Evolutionary conservation across 92 coral and sea anemone species (phyloP), one percentile per base, ranked within the genome.

Genomic region (Phymanthus crucifer): DNA sequence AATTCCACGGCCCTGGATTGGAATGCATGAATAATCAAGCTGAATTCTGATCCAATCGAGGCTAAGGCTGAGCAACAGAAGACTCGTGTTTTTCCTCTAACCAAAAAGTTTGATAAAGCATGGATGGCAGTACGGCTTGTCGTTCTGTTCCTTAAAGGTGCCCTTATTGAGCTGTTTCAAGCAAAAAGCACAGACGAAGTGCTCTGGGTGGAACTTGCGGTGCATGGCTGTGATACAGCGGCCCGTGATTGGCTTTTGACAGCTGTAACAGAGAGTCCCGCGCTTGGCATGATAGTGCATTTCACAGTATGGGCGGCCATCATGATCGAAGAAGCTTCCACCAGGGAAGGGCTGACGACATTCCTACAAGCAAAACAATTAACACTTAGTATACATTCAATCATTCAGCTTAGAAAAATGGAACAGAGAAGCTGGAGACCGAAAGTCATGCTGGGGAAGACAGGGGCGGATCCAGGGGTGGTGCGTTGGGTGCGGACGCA

Each of bases 201-300:
- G 99, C 94, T 95, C 99, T 2, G 99, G 99, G 76, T 95, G 99
- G 80, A 95, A 95, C 61, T 95, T 95, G 24, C 99, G 98, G 75
- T 95, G 99, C 99, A 95, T 95, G 38, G 99, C 99, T 13, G 99
- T 95, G 90, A 95, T 95, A 70, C 99, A 95, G 4, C 99, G 92
- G 21, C 99, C 99, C 16, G 99, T 95, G 87, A 95, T 95, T 21
- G 99, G 99, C 64, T 95, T 95, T 83, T 95, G 99, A 72, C 99
- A 95, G 89, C 97, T 95, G 86, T 93, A 95, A 72, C 99, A 95
- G 11, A 95, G 87, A 0, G 99, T 95, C 38, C 99, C 99, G 3
- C 99, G 91, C 68, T 92, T 92, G 61, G 99, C 91, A 61, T 95
- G 99, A 81, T 95, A 95, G 75, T 95, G 99, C 99, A 95, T 95